A percentile compares a stretch with the other conserved stretches of the same genome.
Conservation (phyloP, 1,140 invertebrate species). For the Drosophila sturtevanti region DNA sequence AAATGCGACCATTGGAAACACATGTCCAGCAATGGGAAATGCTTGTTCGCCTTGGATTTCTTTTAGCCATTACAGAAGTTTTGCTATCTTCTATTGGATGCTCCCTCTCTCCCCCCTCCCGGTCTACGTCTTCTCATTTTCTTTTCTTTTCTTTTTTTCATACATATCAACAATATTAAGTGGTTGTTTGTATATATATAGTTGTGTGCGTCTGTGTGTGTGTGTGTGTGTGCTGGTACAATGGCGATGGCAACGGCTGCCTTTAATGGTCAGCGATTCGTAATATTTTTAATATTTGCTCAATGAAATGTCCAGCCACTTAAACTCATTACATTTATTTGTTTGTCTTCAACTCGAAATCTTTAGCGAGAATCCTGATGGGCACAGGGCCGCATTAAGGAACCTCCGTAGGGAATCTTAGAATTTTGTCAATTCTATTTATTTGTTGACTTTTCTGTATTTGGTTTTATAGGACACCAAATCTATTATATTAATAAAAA, state of each 20-base stretch:
- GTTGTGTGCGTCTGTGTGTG: slow-evolving; percentile 32
- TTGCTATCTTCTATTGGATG: slow-evolving; percentile 53
- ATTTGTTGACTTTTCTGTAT: too few relatives aligned
- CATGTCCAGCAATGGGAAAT: slow-evolving; percentile 67
- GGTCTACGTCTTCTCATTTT: neutral
- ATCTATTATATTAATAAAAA: too few relatives aligned
- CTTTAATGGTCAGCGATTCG: slow-evolving; percentile 74
- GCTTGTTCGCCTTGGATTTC: slow-evolving; percentile 65
- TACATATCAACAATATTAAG: slow-evolving; percentile 61
- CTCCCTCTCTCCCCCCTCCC: neutral
- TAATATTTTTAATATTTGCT: slow-evolving; percentile 80
- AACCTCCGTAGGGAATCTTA: neutral
- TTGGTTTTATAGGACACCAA: too few relatives aligned
- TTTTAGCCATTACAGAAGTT: slow-evolving; percentile 70
- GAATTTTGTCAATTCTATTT: neutral
- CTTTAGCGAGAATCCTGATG: slow-evolving; percentile 14
- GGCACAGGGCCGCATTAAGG: neutral
- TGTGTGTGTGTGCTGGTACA: slow-evolving; percentile 26
- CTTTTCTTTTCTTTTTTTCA: slow-evolving; percentile 7
- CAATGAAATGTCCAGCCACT: slow-evolving; percentile 76
- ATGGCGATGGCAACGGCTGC: slow-evolving; percentile 57
- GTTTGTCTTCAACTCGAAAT: slow-evolving; percentile 31
- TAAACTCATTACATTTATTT: slow-evolving; percentile 78
- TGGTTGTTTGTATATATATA: slow-evolving; percentile 45
- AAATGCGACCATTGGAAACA: slow-evolving; percentile 73